Evolutionary conservation across 2,113 vertebrate species (phyloP), one percentile per base, ranked within the genome.

Genomic region (Reinhardtius hippoglossoides): DNA sequence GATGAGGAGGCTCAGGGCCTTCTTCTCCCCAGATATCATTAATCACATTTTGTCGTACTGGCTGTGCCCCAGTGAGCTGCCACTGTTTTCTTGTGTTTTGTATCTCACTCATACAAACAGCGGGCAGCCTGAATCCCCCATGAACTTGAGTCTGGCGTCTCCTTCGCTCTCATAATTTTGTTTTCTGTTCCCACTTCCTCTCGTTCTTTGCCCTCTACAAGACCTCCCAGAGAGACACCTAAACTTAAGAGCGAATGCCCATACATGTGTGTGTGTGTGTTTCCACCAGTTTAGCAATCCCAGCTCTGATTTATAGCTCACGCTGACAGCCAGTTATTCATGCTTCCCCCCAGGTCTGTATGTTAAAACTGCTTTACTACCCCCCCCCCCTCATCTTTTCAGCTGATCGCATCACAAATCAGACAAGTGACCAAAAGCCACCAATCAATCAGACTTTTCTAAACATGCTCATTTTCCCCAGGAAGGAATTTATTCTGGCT

Each of bases 221-320:
- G 87, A 91, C 85, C 85, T 87, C 83, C 83, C 89, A 92, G 31
- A 58, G 57, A 82, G 85, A 65, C 65, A 79, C 42, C 58, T 35
- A 37, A 35, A 31, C 54, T 40, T 24, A 60, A 75, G 71, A 72
- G 60, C 59, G 55, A 64, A 40, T 46, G 50, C 44, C 23, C 21
- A 6, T n/a, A 16, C 15, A 9, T 67, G 59, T 76, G 24, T 63
- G 71, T 44, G 50, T 64, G 64, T 72, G 60, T 71, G 63, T 82
- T 75, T 72, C 44, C 67, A 58, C 44, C 14, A 59, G 10, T 16
- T 44, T 66, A 68, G 27, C 66, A 52, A 50, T 75, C 18, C 35
- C 76, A 26, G 35, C 80, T 64, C 65, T 83, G 83, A 88, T 79
- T 82, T 90, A 85, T 42, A 67, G 75, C 64, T 78, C n/a, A 52